Conservation (phyloP, 2,888 invertebrate genomes). For the Aphrophora alni region DNA sequence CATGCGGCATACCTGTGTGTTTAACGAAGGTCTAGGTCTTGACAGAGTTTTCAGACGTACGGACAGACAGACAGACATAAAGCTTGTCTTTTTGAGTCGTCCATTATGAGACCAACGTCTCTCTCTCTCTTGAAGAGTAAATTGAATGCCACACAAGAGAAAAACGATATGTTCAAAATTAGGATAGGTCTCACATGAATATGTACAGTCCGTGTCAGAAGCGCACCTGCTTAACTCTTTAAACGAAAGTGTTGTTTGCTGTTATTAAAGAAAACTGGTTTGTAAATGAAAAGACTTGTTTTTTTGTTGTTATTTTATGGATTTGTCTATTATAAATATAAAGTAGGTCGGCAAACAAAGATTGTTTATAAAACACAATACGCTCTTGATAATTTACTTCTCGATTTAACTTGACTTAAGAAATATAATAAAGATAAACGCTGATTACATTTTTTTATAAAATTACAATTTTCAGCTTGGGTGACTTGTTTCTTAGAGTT, state of each 20-base stretch:
- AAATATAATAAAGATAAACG: no score
- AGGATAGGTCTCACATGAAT: neutral
- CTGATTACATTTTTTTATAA: no score
- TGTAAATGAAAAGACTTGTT: no score
- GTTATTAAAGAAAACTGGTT: neutral
- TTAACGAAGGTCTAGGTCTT: neutral
- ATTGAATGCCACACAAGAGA: constrained; percentile 9
- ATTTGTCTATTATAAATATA: no score
- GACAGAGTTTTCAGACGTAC: constrained; percentile 3
- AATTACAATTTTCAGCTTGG: no score
- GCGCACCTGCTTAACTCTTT: neutral
- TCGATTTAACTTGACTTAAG: no score
- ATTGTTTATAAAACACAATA: no score
- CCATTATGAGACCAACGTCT: neutral
- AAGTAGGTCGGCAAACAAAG: no score
- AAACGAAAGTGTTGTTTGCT: neutral
- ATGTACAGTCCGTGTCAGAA: neutral
- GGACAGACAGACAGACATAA: neutral
- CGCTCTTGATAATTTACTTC: no score
- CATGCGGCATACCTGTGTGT: neutral
- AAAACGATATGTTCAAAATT: constrained; percentile 9
- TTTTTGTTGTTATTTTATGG: no score
- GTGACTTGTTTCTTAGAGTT: no score
- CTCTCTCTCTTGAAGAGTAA: neutral
- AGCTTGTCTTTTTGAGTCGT: constrained; percentile 4